Percentiles rank a stretch among this genome's conserved stretches.
Conservation (phyloP, 2,797 vertebrate genomes). For the Ceyx erithaca region DNA sequence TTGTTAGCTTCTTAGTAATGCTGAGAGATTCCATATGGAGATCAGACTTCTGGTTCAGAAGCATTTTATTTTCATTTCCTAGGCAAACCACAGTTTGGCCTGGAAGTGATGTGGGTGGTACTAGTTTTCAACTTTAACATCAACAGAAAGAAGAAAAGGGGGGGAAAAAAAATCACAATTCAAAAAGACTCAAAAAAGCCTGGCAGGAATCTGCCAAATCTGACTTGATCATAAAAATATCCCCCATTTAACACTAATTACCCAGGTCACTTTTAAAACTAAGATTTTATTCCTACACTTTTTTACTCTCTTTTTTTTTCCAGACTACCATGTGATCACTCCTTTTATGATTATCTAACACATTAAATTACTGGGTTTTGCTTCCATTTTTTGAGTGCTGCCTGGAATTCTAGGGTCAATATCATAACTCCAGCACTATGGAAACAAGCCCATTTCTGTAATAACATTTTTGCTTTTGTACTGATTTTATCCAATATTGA, state of each 20-base stretch:
- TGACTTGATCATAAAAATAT: neutral
- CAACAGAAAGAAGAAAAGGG: neutral
- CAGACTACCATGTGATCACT: neutral
- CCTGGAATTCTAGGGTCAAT: neutral
- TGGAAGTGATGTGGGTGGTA: neutral
- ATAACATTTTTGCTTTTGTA: neutral
- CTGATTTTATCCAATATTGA: neutral
- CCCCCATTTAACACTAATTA: neutral
- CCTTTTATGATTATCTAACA: neutral
- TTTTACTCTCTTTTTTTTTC: neutral
- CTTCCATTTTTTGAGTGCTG: neutral
- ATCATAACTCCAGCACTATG: neutral
- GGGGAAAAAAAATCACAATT: neutral
- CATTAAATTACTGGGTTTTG: neutral
- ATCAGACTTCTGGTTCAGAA: constrained; percentile 16
- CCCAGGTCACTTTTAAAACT: neutral
- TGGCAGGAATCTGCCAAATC: neutral
- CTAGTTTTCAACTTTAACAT: neutral
- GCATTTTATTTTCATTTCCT: constrained; percentile 14
- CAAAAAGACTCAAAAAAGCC: neutral
- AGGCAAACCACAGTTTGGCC: neutral
- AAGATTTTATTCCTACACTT: neutral
- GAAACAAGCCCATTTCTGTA: neutral
- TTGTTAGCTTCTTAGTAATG: neutral
- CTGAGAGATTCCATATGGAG: constrained; percentile 6